Evolutionary conservation across 2,797 vertebrate species (phyloP).

Genomic region (Tapera naevia): DNA sequence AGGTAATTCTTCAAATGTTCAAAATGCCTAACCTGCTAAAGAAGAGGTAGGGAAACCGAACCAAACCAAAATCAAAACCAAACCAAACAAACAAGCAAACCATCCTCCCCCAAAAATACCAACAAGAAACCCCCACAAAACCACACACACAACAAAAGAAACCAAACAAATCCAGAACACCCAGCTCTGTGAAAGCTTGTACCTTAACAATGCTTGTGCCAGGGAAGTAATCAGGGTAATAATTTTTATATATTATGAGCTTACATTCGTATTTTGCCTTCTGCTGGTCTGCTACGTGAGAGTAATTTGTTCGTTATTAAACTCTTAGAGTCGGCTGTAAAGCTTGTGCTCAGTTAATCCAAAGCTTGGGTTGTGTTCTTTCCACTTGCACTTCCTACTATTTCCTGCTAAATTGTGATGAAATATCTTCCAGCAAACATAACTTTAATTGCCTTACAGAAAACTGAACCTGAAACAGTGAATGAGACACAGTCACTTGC

Average conservation of each 20-base stretch:
- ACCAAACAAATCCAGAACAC: not conserved
- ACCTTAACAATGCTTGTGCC: not conserved
- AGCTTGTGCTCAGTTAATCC: not conserved
- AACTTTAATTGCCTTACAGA: not conserved
- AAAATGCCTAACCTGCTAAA: not conserved
- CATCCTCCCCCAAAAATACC: too few relatives aligned
- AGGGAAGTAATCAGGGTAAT: not conserved
- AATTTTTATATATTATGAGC: not conserved
- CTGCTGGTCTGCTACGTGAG: not conserved
- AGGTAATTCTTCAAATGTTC: not conserved
- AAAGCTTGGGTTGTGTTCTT: not conserved
- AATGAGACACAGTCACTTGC: not conserved
- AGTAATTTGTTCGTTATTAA: not conserved
- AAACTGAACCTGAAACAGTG: not conserved
- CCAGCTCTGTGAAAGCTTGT: not conserved
- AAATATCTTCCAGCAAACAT: not conserved
- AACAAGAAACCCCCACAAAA: too few relatives aligned
- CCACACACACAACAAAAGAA: too few relatives aligned
- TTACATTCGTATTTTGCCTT: not conserved
- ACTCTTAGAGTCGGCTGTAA: not conserved
- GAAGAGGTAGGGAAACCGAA: not conserved
- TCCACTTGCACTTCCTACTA: not conserved
- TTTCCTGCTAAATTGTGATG: not conserved
- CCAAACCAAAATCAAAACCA: too few relatives aligned
- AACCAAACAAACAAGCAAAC: too few relatives aligned